A percentile compares a stretch with the other conserved stretches of the same genome.
These are phyloP conservation scores for Acropora tenuis DNA, from an alignment of 64 coral and sea anemone species.

Conservation along the genomic window DNA sequence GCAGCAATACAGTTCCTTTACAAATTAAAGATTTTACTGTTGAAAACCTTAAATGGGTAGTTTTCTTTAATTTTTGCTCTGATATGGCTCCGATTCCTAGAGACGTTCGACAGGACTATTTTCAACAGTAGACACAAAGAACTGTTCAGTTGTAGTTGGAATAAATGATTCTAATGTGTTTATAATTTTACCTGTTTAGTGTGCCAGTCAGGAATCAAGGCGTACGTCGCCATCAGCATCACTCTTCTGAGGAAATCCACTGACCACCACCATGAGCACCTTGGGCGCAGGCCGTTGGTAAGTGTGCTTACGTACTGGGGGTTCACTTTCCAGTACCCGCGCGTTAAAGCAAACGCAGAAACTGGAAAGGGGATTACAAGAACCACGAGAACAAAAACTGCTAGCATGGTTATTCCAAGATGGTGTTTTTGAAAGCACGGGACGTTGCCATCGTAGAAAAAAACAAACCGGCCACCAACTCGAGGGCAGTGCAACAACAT, in stretches of 20 bases:
- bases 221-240: constrained; percentile 68
- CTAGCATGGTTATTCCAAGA: constrained; percentile 65
- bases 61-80: too few relatives aligned
- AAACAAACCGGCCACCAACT: constrained; percentile 66
- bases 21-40: too few relatives aligned
- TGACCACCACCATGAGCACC: constrained; percentile 89
- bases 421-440: constrained; percentile 74
- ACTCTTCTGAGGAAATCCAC: constrained; percentile 80
- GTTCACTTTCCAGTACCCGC: constrained; percentile 83
- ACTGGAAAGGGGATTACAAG: constrained; percentile 76
- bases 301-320: constrained; percentile 88
- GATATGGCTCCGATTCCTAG: too few relatives aligned
- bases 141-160: too few relatives aligned
- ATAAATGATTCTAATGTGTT: neutral
- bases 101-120: too few relatives aligned
- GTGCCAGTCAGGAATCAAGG: constrained; percentile 64
- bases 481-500: constrained; percentile 78
- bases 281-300: constrained; percentile 62
- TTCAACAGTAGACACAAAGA: too few relatives aligned
- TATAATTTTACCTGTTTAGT: constrained; percentile 72
- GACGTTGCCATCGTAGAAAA: constrained; percentile 88
- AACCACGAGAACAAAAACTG: constrained; percentile 51
- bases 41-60: too few relatives aligned
- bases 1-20: too few relatives aligned
- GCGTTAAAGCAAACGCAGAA: constrained; percentile 65